phyloP scores from a whole-genome alignment of 2,797 vertebrate species.

The Coranthus polyacanthus region DNA sequence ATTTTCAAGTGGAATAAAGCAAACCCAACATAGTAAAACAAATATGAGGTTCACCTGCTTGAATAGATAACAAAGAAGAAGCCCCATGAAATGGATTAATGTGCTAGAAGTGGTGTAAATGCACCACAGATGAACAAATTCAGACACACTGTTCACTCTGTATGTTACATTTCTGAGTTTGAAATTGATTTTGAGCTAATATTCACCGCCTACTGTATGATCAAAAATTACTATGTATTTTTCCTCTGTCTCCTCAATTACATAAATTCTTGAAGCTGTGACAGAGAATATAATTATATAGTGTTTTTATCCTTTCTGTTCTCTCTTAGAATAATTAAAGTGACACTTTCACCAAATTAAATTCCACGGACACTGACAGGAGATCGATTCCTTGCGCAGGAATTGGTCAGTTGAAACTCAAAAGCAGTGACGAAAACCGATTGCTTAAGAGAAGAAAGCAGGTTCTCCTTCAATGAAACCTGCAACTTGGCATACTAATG shows the following conservation, averaged over 20 bases:
- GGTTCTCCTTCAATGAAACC: not conserved
- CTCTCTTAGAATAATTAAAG: conserved; percentile 4
- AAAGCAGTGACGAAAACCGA: conserved; percentile 12
- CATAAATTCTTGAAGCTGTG: not conserved
- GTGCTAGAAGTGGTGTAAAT: not conserved
- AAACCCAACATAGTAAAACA: conserved; percentile 16
- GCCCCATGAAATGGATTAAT: not conserved
- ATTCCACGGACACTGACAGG: conserved; percentile 23
- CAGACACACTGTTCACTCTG: not conserved
- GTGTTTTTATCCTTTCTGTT: not conserved
- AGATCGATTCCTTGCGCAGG: conserved; percentile 33
- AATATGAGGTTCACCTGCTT: not conserved
- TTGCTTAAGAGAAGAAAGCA: not conserved
- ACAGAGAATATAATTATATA: too few relatives aligned
- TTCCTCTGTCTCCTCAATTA: not conserved
- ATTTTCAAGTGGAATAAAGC: conserved; percentile 31
- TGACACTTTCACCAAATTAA: conserved; percentile 15
- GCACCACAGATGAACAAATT: not conserved
- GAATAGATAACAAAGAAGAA: not conserved
- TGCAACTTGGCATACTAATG: too few relatives aligned
- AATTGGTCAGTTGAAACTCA: conserved; percentile 11
- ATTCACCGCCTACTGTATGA: not conserved
- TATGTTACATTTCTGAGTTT: not conserved
- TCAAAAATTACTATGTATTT: not conserved
- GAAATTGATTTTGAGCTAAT: not conserved